Evolutionary conservation across 2,888 invertebrate genomes (phyloP), one percentile per base, ranked within the genome.

Genomic region (Brenthis hecate): DNA sequence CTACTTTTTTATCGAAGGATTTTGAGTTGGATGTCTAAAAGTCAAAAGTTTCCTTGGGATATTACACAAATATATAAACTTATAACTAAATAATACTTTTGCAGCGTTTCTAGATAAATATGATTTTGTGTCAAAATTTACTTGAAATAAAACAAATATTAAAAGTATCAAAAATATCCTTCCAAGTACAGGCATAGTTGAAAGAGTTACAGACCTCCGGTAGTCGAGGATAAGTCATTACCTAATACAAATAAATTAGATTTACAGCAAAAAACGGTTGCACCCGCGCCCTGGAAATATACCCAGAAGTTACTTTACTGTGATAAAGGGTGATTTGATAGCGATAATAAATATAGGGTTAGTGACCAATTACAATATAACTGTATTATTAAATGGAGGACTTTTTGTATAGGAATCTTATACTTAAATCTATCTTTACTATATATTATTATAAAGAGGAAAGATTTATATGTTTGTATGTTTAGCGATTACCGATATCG

Each of bases 201-300:
- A 89, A 91, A 91, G 90, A 91, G 90, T 92, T 91, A 86, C 84
- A 85, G 80, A 78, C 75, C 72, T 76, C 77, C 80, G 79, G 80
- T 82, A 79, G 83, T 81, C 83, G 86, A 80, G 89, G 85, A 87
- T 90, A 90, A 90, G 92, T 92, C 92, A 91, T 92, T 92, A 92
- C 90, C 91, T 91, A 92, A 92, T 91, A 91, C 91, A 91, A 91
- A 92, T 92, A 92, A 91, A 92, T 92, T 92, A 91, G 91, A 91
- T 92, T 91, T 91, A 87, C 87, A 82, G 85, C 87, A 91, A 92
- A 92, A 92, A 92, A 91, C 89, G 83, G 84, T 84, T 80, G 85
- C 83, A 85, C 84, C 82, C 74, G 73, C 69, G 78, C 78, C 82
- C 85, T 82, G 28, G 60, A 60, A 82, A 86, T 87, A 88, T 88